Percentiles rank a stretch among this genome's conserved stretches.
Evolutionary conservation across 2,888 invertebrate genomes (phyloP).

Genomic region (Drosophila infuscata): DNA sequence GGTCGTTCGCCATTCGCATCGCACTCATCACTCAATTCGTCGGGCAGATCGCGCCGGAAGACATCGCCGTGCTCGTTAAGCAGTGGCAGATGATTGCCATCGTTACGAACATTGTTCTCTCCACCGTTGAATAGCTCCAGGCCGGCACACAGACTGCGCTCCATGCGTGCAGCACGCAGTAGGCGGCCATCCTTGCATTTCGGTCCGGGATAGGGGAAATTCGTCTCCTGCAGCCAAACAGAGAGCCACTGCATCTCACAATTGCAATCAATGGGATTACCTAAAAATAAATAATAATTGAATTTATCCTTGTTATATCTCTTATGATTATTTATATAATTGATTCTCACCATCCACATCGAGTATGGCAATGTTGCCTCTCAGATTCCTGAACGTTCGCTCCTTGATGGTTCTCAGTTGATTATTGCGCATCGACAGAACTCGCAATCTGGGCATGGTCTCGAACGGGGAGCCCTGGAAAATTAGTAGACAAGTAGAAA

Average conservation of each 20-base stretch:
- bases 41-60: conserved; percentile 86
- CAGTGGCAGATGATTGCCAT: conserved; percentile 86
- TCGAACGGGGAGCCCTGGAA: conserved; percentile 90
- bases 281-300: conserved; percentile 84
- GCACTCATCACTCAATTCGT: conserved; percentile 86
- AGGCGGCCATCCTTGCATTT: conserved; percentile 92
- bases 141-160: conserved; percentile 88
- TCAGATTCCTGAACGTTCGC: conserved; percentile 89
- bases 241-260: conserved; percentile 94
- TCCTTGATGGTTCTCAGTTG: conserved; percentile 91
- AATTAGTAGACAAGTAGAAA: not conserved
- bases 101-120: conserved; percentile 71
- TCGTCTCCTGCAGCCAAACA: conserved; percentile 92
- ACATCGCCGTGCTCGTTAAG: conserved; percentile 90
- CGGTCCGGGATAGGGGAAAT: conserved; percentile 89
- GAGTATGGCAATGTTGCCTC: conserved; percentile 92
- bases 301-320: not conserved
- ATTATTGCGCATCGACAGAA: conserved; percentile 92
- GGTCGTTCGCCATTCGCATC: conserved; percentile 86
- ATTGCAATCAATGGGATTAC: conserved; percentile 93
- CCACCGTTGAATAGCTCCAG: conserved; percentile 65
- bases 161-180: conserved; percentile 90
- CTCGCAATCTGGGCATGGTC: conserved; percentile 93
- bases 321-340: not conserved
- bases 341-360: conserved; percentile 90